phyloP scores from a whole-genome alignment of 1,140 invertebrate genomes.

The Brachionus angularis region DNA sequence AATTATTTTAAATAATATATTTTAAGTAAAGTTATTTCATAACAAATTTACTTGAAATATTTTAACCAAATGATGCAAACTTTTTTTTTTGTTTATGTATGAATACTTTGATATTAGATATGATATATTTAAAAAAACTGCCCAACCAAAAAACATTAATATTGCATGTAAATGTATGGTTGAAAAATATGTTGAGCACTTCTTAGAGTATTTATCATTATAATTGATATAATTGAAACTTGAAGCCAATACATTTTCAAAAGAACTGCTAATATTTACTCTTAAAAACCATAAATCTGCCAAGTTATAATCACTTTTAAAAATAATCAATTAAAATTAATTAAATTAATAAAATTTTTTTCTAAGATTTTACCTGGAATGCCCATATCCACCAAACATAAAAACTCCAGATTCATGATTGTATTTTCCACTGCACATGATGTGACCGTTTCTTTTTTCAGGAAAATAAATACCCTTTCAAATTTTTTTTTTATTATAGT shows the following conservation, averaged over 20 bases:
- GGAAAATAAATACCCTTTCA: slow-evolving; percentile 29
- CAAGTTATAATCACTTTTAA: slow-evolving; percentile 13
- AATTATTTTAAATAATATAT: background rate
- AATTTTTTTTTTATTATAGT: too few species aligned
- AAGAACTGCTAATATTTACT: slow-evolving; percentile 28
- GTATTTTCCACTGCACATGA: slow-evolving; percentile 12
- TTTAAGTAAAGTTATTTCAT: background rate
- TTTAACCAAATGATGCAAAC: background rate
- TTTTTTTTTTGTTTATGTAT: background rate
- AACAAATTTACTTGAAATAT: background rate
- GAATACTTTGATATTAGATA: slow-evolving; percentile 9
- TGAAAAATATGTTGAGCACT: slow-evolving; percentile 27
- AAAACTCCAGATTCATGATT: slow-evolving; percentile 10
- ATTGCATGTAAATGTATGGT: slow-evolving; percentile 41
- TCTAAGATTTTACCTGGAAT: slow-evolving; percentile 42
- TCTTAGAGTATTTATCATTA: background rate
- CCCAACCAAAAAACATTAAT: slow-evolving; percentile 41
- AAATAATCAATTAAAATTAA: too few species aligned
- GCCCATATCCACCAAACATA: slow-evolving; percentile 33
- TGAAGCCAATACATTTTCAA: background rate
- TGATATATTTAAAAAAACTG: slow-evolving; percentile 6
- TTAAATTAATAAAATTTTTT: background rate
- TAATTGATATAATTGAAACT: background rate
- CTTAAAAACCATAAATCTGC: slow-evolving; percentile 30
- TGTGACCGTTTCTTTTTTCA: slow-evolving; percentile 35